Evolutionary conservation across 2,113 vertebrate species (phyloP), one percentile per base, ranked within the genome.

Genomic region (Gallinago jamesoni): DNA sequence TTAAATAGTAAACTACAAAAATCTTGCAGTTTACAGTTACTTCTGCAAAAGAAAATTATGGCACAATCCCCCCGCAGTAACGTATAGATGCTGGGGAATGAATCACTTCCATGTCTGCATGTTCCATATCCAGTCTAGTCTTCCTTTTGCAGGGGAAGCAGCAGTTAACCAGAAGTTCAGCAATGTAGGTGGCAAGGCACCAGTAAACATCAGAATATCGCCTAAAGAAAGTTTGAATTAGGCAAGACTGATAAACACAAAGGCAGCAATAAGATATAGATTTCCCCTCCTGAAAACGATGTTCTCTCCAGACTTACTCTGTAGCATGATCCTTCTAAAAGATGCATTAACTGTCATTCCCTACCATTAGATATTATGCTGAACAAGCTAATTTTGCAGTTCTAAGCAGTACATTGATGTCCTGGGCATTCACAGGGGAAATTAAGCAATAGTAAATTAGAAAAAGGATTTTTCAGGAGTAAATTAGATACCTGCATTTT

Each of bases 401-500:
- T 85, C 25, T 55, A 70, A 52, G 62, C 39, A 77, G 45, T 33
- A 22, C 30, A 3, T 69, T 48, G 30, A 6, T 2, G 3, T 23
- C 25, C 55, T 47, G 31, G 53, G 50, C 21, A 39, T 45, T 57
- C n/a, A 72, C 3, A 12, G 4, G n/a, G 28, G 25, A 43, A 57
- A 73, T 50, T 33, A 82, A 39, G 23, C 2, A 8, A 39, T 2
- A 67, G 8, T 43, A 69, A 47, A 63, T 70, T 18, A 78, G 10
- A 18, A 70, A 67, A 78, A 74, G 4, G 9, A 31, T 78, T 91
- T 91, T 93, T 21, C 8, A 75, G 23, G 30, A 76, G 8, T 17
- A 3, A 31, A 18, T 35, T 56, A 24, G 53, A 67, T 90, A 99
- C 99, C 99, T 99, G 99, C 90, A 99, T 99, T 97, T 98, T 99